Conservation (phyloP, 2,888 invertebrate species). For the Monopis laevigella region DNA sequence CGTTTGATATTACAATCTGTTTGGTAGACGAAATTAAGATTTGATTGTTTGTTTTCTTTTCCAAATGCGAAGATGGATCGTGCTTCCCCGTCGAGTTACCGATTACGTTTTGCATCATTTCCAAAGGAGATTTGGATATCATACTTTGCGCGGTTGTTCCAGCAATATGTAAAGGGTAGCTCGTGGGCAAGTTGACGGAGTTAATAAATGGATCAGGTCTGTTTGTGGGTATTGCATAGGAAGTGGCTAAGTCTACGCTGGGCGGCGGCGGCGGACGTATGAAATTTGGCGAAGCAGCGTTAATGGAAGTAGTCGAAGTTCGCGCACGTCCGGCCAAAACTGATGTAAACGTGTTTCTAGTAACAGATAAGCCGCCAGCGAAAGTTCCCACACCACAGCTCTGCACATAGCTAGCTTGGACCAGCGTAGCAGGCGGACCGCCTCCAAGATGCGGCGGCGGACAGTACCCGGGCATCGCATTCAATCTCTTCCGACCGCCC, state of each 20-base stretch:
- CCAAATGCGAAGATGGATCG: slow-evolving; percentile 25
- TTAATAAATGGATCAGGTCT: slow-evolving; percentile 58
- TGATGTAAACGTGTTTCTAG: slow-evolving; percentile 83
- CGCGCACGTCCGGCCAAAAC: slow-evolving; percentile 80
- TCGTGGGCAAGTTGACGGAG: slow-evolving; percentile 54
- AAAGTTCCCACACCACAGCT: slow-evolving; percentile 55
- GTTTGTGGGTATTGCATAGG: slow-evolving; percentile 55
- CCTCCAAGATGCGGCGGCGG: slow-evolving; percentile 58
- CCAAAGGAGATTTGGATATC: slow-evolving; percentile 71
- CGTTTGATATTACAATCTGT: slow-evolving; percentile 75
- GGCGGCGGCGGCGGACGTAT: slow-evolving; percentile 49
- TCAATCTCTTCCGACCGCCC: slow-evolving; percentile 36
- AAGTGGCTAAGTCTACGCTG: slow-evolving; percentile 48
- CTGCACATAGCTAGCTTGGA: slow-evolving; percentile 54
- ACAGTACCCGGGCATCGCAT: slow-evolving; percentile 56
- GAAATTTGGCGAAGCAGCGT: slow-evolving; percentile 64
- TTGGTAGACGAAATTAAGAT: slow-evolving; percentile 81
- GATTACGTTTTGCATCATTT: slow-evolving; percentile 82
- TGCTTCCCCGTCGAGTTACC: slow-evolving; percentile 65
- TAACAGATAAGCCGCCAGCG: slow-evolving; percentile 79
- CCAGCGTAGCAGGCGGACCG: slow-evolving; percentile 49
- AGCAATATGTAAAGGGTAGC: slow-evolving; percentile 53
- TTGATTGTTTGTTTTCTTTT: slow-evolving; percentile 51
- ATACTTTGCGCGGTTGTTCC: slow-evolving; percentile 60
- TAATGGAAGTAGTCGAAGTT: slow-evolving; percentile 80